phyloP scores from a whole-genome alignment of 2,888 invertebrate genomes.

The Acanthosepion esculentum region DNA sequence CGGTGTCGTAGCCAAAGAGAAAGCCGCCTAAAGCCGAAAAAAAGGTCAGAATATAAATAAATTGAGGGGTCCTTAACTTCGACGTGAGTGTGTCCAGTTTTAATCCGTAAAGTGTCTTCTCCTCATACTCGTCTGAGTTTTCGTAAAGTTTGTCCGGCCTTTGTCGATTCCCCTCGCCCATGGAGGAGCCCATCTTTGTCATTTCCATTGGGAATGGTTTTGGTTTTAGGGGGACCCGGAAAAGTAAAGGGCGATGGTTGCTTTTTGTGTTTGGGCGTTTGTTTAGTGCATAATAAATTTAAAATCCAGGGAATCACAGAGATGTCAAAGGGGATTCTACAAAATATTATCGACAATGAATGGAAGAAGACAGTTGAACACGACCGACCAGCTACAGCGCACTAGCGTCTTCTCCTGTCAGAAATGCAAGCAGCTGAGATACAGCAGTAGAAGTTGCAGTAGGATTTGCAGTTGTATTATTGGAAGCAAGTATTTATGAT shows the following conservation, averaged over 20 bases:
- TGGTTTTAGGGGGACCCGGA: not conserved
- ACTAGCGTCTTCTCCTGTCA: constrained; percentile 5
- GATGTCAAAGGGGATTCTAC: constrained; percentile 42
- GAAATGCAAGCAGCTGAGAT: constrained; percentile 18
- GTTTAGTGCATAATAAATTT: constrained; percentile 35
- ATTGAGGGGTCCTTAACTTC: constrained; percentile 61
- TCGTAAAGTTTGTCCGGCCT: constrained; percentile 65
- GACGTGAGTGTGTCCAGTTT: constrained; percentile 66
- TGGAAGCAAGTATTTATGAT: not conserved
- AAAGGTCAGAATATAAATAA: constrained; percentile 73
- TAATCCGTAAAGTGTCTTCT: constrained; percentile 62
- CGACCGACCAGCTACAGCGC: not conserved
- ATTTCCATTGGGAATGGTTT: constrained; percentile 39
- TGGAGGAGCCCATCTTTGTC: constrained; percentile 42
- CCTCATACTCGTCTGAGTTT: constrained; percentile 60
- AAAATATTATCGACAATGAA: not conserved
- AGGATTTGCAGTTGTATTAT: not conserved
- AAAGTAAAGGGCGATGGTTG: not conserved
- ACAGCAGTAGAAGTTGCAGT: constrained; percentile 20
- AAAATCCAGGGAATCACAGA: constrained; percentile 36
- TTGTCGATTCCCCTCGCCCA: constrained; percentile 51
- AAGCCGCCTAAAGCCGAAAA: constrained; percentile 77
- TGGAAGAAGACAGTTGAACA: constrained; percentile 9
- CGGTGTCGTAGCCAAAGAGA: constrained; percentile 78
- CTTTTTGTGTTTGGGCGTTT: not conserved